Evolutionary conservation across 64 coral and sea anemone species (phyloP).

Genomic region (Stylophora pistillata): DNA sequence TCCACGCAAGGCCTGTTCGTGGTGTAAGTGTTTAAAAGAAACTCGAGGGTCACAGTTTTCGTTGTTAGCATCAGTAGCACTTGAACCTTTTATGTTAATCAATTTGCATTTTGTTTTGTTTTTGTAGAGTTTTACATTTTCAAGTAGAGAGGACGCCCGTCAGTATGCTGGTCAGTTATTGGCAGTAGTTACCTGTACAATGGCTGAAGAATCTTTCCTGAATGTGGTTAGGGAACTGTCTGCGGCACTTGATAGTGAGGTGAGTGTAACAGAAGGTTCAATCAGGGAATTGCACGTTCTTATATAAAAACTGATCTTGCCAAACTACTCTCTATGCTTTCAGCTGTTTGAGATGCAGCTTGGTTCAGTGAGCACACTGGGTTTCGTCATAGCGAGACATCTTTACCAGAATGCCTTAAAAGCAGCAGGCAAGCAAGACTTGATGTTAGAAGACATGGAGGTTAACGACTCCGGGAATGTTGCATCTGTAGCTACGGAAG

Average conservation of each 20-base stretch:
- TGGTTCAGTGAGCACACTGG: slow-evolving; percentile 77
- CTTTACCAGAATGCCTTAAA: slow-evolving; percentile 40
- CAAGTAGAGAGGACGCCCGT: slow-evolving; percentile 80
- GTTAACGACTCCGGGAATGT: slow-evolving; percentile 36
- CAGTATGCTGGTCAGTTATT: slow-evolving; percentile 82
- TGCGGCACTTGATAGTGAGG: slow-evolving; percentile 13
- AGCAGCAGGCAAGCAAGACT: not conserved
- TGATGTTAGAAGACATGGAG: slow-evolving; percentile 83
- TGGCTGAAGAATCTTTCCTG: slow-evolving; percentile 54
- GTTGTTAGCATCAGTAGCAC: no score
- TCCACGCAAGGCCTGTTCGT: no score
- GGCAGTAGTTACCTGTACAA: slow-evolving; percentile 70
- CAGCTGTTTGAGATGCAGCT: slow-evolving; percentile 82
- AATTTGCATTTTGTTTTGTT: not conserved
- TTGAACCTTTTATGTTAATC: no score
- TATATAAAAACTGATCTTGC: no score
- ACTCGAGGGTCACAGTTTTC: no score
- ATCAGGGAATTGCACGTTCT: no score
- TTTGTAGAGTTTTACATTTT: slow-evolving; percentile 67
- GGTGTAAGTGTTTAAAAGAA: no score
- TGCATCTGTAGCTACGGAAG: not conserved
- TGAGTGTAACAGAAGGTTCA: not conserved
- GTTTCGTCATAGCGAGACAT: slow-evolving; percentile 82
- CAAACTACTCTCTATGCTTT: not conserved
- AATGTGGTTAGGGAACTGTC: slow-evolving; percentile 42